Conservation (phyloP, 2,888 invertebrate species). For the Perdita meconis region DNA sequence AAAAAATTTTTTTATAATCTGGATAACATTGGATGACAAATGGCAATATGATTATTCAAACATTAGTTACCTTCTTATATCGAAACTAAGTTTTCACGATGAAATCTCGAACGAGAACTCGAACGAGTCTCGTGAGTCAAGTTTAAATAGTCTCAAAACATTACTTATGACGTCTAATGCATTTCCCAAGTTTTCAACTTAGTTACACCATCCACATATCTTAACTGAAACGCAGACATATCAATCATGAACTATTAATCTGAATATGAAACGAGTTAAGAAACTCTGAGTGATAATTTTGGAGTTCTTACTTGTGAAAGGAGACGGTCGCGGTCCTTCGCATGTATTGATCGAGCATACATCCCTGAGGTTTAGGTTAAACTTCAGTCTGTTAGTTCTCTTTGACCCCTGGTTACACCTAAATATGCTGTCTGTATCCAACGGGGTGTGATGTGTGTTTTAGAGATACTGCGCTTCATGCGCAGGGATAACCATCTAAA, state of each 20-base stretch:
- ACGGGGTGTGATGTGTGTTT: background rate
- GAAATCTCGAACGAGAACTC: too few relatives aligned
- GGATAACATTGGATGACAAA: too few relatives aligned
- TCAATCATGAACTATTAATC: background rate
- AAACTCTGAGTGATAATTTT: slow-evolving; percentile 8
- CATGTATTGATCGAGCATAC: background rate
- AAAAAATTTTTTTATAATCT: too few relatives aligned
- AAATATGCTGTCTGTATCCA: background rate
- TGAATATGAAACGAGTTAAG: too few relatives aligned
- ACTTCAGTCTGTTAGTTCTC: slow-evolving; percentile 2
- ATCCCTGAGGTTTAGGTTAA: background rate
- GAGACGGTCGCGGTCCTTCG: slow-evolving; percentile 18
- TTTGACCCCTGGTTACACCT: background rate
- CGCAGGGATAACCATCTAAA: background rate
- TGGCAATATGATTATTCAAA: too few relatives aligned
- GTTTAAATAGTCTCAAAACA: too few relatives aligned
- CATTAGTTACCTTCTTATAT: too few relatives aligned
- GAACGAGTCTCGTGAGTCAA: too few relatives aligned
- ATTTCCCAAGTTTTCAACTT: background rate
- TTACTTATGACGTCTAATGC: background rate
- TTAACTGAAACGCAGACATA: background rate
- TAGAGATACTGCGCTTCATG: background rate
- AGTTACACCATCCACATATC: background rate
- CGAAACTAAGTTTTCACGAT: too few relatives aligned
- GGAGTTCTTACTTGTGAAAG: slow-evolving; percentile 18